Evolutionary conservation across 2,888 invertebrate species (phyloP).

Genomic region (Perizoma flavofasciatum): DNA sequence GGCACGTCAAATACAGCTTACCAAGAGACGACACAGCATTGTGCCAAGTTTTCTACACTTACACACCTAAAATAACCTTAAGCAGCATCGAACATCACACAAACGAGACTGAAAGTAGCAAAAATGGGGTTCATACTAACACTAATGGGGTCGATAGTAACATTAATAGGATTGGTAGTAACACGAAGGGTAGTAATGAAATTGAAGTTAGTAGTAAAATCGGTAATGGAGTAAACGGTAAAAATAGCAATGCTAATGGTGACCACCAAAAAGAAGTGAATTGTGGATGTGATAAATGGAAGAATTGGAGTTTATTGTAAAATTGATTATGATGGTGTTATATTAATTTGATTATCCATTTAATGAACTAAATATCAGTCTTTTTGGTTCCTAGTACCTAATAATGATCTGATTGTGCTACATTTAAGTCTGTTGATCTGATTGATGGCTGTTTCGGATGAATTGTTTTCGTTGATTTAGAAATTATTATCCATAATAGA

Average conservation of each 20-base stretch:
- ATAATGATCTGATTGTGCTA: conserved; percentile 29
- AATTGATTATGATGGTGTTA: background rate
- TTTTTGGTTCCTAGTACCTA: background rate
- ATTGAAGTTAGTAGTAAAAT: conserved; percentile 5
- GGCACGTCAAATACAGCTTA: conserved; percentile 85
- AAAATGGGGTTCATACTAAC: conserved; percentile 13
- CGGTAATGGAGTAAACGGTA: conserved; percentile 9
- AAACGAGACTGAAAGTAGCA: too few relatives aligned
- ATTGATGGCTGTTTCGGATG: conserved; percentile 13
- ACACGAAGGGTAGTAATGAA: conserved; percentile 2
- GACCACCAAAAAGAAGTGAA: conserved; percentile 27
- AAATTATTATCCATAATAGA: too few relatives aligned
- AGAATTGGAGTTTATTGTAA: conserved; percentile 47
- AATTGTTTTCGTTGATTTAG: background rate
- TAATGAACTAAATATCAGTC: too few relatives aligned
- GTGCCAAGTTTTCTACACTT: conserved; percentile 86
- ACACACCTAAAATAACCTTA: conserved; percentile 50
- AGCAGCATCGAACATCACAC: conserved; percentile 28
- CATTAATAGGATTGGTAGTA: conserved; percentile 1
- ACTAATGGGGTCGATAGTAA: conserved; percentile 1
- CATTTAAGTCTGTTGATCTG: conserved; percentile 30
- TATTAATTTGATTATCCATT: too few relatives aligned
- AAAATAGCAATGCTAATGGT: conserved; percentile 9
- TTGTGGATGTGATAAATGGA: conserved; percentile 54
- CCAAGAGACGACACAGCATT: conserved; percentile 89